Conservation (phyloP, 30 jellyfish, hydroid and myxozoan genomes). For the Aurelia aurita complex sp. Pacific region DNA sequence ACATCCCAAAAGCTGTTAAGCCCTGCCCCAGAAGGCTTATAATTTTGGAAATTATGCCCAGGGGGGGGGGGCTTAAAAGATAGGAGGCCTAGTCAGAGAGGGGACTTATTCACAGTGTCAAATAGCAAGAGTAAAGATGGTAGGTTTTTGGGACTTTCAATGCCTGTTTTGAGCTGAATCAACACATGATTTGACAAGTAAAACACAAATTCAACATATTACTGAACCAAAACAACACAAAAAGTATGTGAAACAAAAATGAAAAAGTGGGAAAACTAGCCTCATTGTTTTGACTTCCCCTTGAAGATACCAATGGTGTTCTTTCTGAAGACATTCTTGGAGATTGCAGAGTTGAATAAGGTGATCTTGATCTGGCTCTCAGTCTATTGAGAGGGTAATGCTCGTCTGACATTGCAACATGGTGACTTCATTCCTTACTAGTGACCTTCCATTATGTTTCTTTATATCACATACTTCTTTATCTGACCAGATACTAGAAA, state of each 20-base stretch:
- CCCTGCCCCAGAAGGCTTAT: too few relatives aligned
- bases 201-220: not conserved
- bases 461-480: too few relatives aligned
- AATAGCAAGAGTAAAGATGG: too few relatives aligned
- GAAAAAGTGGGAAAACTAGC: not conserved
- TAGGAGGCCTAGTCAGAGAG: too few relatives aligned
- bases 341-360: not conserved
- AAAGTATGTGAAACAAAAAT: too few relatives aligned
- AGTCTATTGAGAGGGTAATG: slow-evolving; percentile 40
- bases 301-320: slow-evolving; percentile 44
- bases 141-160: too few relatives aligned
- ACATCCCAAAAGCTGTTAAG: too few relatives aligned
- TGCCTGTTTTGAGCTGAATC: too few relatives aligned
- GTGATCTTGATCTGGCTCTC: slow-evolving; percentile 35
- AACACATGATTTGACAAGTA: not conserved
- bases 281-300: slow-evolving; percentile 45
- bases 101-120: too few relatives aligned
- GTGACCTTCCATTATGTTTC: not conserved
- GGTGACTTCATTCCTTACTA: slow-evolving; percentile 20
- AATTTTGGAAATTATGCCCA: too few relatives aligned
- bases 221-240: not conserved
- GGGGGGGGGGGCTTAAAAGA: too few relatives aligned
- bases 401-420: slow-evolving; percentile 70
- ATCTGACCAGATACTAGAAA: too few relatives aligned
- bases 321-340: slow-evolving; percentile 62